Evolutionary conservation across 2,113 vertebrate genomes (phyloP), one percentile per base, ranked within the genome.

Genomic region (Crypturellus undulatus): DNA sequence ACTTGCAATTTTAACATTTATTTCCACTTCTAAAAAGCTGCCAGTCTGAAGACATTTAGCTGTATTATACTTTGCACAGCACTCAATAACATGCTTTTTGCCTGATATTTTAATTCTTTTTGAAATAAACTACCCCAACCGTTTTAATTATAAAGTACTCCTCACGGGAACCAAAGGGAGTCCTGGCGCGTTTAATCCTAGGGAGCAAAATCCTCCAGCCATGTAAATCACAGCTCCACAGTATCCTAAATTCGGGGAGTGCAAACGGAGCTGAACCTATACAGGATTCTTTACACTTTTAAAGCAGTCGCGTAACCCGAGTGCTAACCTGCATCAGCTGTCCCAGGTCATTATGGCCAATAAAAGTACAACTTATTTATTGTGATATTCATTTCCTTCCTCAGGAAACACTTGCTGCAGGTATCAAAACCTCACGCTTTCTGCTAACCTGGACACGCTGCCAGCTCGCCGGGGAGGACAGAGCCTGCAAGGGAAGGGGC

Each of bases 141-240:
- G 63, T 26, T 15, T 73, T 60, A 62, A 80, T 70, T 89, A 47
- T 36, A 75, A 26, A 25, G 25, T 38, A 72, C 51, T 76, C 78
- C 79, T 79, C 45, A 76, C 81, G 49, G 58, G 21, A 95, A 76
- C 49, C n/a, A 56, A 42, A 89, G 52, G 59, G 94, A 84, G 58
- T 47, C 69, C 62, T 79, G 84, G 92, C 94, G 79, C 92, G 65
- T 90, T 84, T 90, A 95, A 96, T 84, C 83, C 89, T 70, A 87
- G 30, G 40, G 26, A 94, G 65, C 43, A 93, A 96, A 94, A 96
- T 91, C 91, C 81, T 93, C 79, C 93, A 90, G 88, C 90, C 93
- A 93, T 73, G 80, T 93, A 96, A 94, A 96, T 86, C 86, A 86
- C 68, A 13, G 1, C 83, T 95, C 86, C 0, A 0, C 86, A 69